These are phyloP conservation scores for Otolemur garnettii DNA, from an alignment of 2,113 vertebrate species.

Conservation along the genomic window DNA sequence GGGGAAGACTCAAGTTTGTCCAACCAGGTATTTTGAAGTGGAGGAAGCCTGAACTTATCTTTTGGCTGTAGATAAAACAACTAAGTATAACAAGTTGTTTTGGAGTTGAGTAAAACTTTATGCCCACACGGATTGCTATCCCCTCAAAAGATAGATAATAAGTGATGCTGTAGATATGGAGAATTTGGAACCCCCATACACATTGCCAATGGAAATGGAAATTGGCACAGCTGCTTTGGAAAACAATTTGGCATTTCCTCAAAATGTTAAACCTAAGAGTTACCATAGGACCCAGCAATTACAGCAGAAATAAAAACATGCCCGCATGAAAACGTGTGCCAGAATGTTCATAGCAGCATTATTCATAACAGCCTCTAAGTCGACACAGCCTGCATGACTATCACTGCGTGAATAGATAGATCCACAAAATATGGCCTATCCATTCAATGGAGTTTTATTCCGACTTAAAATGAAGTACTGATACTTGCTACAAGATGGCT, in stretches of 20 bases:
- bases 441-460: not conserved
- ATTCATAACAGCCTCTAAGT: not conserved
- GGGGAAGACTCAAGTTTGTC: not conserved
- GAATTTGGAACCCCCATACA: accelerated
- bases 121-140: not conserved
- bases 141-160: not conserved
- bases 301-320: not conserved
- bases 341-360: not conserved
- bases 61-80: not conserved
- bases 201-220: not conserved
- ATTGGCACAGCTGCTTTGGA: not conserved
- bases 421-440: not conserved
- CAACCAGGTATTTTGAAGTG: not conserved
- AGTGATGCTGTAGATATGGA: not conserved
- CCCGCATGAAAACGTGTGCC: not conserved
- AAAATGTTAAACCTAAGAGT: not conserved
- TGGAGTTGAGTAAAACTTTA: not conserved
- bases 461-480: not conserved
- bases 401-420: no score
- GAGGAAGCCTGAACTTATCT: not conserved
- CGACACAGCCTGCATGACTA: not conserved
- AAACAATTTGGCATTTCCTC: not conserved
- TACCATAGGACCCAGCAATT: not conserved
- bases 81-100: not conserved
- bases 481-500: not conserved